Conservation (phyloP, 2,797 vertebrate genomes). For the Ibycter americanus region DNA sequence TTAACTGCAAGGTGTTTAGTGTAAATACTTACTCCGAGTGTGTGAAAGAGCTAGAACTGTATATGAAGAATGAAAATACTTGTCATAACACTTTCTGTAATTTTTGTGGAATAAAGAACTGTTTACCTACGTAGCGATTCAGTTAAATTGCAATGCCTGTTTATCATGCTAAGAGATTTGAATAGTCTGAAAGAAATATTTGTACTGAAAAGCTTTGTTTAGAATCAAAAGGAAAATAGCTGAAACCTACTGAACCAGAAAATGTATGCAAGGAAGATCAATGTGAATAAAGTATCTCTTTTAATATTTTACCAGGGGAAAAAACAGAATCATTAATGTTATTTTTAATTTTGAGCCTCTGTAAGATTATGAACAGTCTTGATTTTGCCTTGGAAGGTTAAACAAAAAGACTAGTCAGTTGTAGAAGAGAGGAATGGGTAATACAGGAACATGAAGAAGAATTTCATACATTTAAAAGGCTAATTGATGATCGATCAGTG, state of each 20-base stretch:
- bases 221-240: background rate
- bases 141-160: background rate
- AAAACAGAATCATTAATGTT: constrained; percentile 3
- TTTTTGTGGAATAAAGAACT: constrained; percentile 7
- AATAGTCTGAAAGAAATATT: constrained; percentile 28
- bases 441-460: background rate
- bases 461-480: background rate
- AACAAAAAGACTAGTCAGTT: background rate
- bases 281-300: constrained; percentile 29
- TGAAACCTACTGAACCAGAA: constrained; percentile 17
- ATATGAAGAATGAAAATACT: background rate
- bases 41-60: background rate
- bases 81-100: constrained; percentile 21
- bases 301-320: background rate
- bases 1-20: background rate
- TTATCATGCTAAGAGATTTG: constrained; percentile 5
- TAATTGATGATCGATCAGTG: background rate
- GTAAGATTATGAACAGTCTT: background rate
- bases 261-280: constrained; percentile 6
- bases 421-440: background rate
- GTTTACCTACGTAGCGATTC: background rate
- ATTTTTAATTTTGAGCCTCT: constrained; percentile 29
- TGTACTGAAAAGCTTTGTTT: constrained; percentile 10
- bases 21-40: background rate
- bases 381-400: background rate